These are phyloP conservation scores for Nesidiocoris tenuis DNA, from an alignment of 2,888 invertebrate genomes.

Conservation along the genomic window DNA sequence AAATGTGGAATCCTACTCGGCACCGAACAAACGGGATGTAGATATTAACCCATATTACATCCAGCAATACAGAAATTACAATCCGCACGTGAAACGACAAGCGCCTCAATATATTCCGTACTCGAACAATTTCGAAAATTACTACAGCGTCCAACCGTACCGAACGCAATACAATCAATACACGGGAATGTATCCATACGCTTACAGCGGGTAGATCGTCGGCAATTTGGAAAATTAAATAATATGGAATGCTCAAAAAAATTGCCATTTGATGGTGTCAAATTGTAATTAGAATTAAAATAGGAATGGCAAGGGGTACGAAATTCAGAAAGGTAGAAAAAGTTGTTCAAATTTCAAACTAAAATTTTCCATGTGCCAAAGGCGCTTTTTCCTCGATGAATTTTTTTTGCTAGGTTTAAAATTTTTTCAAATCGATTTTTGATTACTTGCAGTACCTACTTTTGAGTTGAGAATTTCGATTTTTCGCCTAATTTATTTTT, in stretches of 20 bases:
- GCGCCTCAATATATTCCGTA: not conserved
- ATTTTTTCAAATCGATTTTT: too few relatives aligned
- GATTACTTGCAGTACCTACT: too few relatives aligned
- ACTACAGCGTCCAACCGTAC: not conserved
- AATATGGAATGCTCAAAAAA: not conserved
- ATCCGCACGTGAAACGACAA: slow-evolving; percentile 34
- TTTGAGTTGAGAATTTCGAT: too few relatives aligned
- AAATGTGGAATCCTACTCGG: not conserved
- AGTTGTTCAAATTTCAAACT: too few relatives aligned
- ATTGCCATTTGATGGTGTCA: not conserved
- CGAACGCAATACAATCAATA: not conserved
- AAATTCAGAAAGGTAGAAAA: too few relatives aligned
- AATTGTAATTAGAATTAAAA: not conserved
- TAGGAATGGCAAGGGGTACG: not conserved
- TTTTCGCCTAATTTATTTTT: too few relatives aligned
- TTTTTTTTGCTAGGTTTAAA: too few relatives aligned
- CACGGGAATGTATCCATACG: not conserved
- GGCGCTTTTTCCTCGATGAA: too few relatives aligned
- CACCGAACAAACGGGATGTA: too few relatives aligned
- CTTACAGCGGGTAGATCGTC: not conserved
- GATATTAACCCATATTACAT: slow-evolving; percentile 8
- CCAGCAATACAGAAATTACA: slow-evolving; percentile 31
- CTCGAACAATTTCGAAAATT: not conserved
- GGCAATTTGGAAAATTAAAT: not conserved
- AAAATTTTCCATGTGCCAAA: too few relatives aligned